phyloP scores from a whole-genome alignment of 2,888 invertebrate species.

The Drosophila monieri region DNA sequence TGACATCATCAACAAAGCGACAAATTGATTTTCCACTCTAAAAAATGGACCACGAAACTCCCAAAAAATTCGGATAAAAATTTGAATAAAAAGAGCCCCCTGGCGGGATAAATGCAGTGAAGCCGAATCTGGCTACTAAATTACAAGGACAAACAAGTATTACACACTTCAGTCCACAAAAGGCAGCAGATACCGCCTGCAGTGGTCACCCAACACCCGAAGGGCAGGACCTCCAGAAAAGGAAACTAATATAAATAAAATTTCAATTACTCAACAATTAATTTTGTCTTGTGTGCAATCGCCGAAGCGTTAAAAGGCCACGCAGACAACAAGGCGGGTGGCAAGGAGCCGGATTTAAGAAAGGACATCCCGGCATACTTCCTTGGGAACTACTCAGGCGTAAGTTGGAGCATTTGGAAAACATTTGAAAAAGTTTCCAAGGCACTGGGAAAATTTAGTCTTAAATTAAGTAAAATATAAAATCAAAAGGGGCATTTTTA shows the following conservation, averaged over 20 bases:
- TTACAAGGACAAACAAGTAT: conserved; percentile 57
- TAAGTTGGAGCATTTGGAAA: conserved; percentile 42
- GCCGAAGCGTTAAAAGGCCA: conserved; percentile 81
- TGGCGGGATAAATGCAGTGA: conserved; percentile 52
- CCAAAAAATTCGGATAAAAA: conserved; percentile 36
- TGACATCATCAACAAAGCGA: conserved; percentile 68
- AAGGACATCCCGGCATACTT: conserved; percentile 43
- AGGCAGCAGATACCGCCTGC: conserved; percentile 44
- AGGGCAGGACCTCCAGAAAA: conserved; percentile 60
- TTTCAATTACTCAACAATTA: conserved; percentile 85
- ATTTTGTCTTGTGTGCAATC: conserved; percentile 83
- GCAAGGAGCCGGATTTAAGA: conserved; percentile 23
- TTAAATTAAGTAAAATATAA: not conserved
- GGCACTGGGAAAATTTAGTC: conserved; percentile 4
- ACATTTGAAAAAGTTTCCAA: conserved; percentile 50
- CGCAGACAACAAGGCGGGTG: conserved; percentile 31
- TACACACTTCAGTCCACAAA: conserved; percentile 63
- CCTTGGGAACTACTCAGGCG: conserved; percentile 65
- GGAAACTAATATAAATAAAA: conserved; percentile 84
- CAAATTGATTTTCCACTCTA: conserved; percentile 64
- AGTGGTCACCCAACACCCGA: conserved; percentile 35
- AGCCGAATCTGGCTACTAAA: conserved; percentile 52
- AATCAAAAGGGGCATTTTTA: not conserved
- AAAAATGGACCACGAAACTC: not conserved
- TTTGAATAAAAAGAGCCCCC: conserved; percentile 65